Evolutionary conservation across 2,113 vertebrate species (phyloP), one percentile per base, ranked within the genome.

Genomic region (Corythornis madagascariensis): DNA sequence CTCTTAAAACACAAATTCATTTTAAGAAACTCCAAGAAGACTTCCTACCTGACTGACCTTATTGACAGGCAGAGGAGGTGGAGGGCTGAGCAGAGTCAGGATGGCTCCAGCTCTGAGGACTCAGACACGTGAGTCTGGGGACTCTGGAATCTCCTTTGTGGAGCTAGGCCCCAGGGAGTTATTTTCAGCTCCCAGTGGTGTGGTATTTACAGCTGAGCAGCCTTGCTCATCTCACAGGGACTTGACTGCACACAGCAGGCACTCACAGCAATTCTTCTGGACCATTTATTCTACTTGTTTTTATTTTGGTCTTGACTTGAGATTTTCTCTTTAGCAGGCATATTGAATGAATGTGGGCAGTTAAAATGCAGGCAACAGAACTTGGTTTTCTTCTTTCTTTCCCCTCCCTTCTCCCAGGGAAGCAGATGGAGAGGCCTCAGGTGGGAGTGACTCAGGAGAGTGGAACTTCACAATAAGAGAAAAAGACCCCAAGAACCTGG

Each of bases 1-100:
- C 97, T 99, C 79, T 95, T 99, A 92, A 99, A 99, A 97, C 99
- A 99, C 92, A 99, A 98, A 96, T 99, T 99, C 78, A 99, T 99
- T 72, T 94, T 99, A 61, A 98, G 98, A 83, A 98, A 99, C 9
- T 98, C 99, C 78, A 99, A 99, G 98, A 99, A 99, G 92, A 99
- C 98, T 0, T 99, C 99, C 43, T 99, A 99, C 95, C 93, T 99
- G 97, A 98, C 98, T 1, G 99, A 99, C 95, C 98, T 99, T 94
- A 99, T 99, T 45, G 99, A 99, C 94, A 97, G 98, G 95, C 99
- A 99, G 97, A 99, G 98, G 98, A 97, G 98, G 79, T 99, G 99
- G 99, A 99, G 99, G 86, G 97, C 98, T 1, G 98, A 99, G 82
- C 99, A 99, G 97, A 98, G 98, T 83, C 98, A 97, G 1, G 98